Conservation (phyloP, 2,113 vertebrate species). For the Turnix velox region DNA sequence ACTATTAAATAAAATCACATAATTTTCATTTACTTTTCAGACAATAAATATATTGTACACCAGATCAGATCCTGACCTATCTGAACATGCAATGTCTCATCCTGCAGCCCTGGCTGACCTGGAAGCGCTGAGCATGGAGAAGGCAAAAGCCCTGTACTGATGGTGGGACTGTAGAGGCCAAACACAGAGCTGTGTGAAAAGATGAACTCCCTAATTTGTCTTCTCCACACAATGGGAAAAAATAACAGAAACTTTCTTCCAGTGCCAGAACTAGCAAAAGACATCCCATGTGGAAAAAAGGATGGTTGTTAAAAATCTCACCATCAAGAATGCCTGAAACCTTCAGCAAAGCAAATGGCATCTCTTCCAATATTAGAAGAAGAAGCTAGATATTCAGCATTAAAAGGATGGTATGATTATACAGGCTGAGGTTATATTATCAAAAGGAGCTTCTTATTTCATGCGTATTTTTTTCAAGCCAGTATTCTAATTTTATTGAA, state of each 20-base stretch:
- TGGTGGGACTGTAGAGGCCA: neutral
- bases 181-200: neutral
- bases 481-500: neutral
- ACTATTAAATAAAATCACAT: neutral
- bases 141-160: neutral
- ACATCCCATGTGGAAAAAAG: neutral
- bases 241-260: neutral
- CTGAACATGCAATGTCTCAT: neutral
- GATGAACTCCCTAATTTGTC: neutral
- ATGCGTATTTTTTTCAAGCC: neutral
- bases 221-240: neutral
- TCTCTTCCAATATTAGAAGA: neutral
- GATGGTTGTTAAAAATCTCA: neutral
- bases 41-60: neutral
- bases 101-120: neutral
- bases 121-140: neutral
- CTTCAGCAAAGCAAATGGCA: neutral
- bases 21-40: neutral
- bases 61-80: neutral
- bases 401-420: neutral
- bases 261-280: neutral
- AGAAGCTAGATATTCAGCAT: neutral
- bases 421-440: neutral
- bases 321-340: neutral
- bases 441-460: neutral